A percentile compares a stretch with the other conserved stretches of the same genome.
Evolutionary conservation across 2,797 vertebrate species (phyloP).

Genomic region (Sebastiscus albofasciatus): DNA sequence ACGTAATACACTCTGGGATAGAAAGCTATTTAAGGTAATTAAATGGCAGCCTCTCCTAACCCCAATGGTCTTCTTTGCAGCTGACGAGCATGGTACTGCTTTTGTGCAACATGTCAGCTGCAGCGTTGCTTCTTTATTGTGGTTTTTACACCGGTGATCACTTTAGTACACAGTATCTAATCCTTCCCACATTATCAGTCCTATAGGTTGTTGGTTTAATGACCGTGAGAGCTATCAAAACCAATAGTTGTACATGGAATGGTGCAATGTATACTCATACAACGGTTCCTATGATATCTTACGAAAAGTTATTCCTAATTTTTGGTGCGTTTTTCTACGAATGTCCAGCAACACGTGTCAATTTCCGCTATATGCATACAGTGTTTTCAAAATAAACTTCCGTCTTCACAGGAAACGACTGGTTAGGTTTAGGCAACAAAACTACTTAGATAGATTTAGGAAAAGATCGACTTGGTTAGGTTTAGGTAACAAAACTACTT

Average conservation of each 20-base stretch:
- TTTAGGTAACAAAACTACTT: too few species aligned
- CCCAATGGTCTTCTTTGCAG: not conserved
- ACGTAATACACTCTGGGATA: not conserved
- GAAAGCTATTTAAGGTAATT: constrained; percentile 11
- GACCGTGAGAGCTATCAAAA: not conserved
- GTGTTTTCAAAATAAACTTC: not conserved
- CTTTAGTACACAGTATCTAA: not conserved
- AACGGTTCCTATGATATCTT: too few species aligned
- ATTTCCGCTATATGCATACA: not conserved
- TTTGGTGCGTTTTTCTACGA: not conserved
- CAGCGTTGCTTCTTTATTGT: not conserved
- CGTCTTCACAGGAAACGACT: not conserved
- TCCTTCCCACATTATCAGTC: not conserved
- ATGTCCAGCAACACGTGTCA: not conserved
- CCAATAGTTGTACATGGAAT: not conserved
- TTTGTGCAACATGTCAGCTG: not conserved
- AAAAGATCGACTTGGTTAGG: too few species aligned
- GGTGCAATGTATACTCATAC: not conserved
- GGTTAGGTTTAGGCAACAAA: not conserved
- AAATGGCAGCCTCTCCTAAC: constrained; percentile 5
- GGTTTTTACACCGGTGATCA: not conserved
- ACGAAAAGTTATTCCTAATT: too few species aligned
- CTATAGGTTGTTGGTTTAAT: not conserved
- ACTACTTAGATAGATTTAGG: too few species aligned
- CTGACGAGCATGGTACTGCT: not conserved